Conservation (phyloP, 2,113 vertebrate genomes). For the Speoplatyrhinus poulsoni region DNA sequence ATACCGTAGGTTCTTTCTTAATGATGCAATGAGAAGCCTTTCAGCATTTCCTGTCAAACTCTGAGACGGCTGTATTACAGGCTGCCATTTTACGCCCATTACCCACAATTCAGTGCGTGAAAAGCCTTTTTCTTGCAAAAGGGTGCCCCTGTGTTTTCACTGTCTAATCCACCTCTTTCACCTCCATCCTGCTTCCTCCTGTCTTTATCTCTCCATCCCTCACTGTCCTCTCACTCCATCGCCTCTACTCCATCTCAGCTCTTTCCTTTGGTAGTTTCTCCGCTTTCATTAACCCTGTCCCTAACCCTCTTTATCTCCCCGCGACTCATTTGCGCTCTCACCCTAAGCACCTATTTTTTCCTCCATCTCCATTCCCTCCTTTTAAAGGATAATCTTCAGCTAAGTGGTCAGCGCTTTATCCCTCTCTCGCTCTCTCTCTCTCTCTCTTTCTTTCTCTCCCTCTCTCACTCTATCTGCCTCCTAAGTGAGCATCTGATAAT, state of each 20-base stretch:
- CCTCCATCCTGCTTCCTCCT: slow-evolving; percentile 67
- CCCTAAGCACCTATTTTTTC: slow-evolving; percentile 56
- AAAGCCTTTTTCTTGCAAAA: slow-evolving; percentile 25
- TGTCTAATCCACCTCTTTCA: slow-evolving; percentile 65
- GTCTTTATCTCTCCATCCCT: slow-evolving; percentile 31
- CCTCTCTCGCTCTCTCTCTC: neutral
- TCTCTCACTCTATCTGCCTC: slow-evolving; percentile 44
- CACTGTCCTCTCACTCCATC: slow-evolving; percentile 19
- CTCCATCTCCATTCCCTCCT: slow-evolving; percentile 62
- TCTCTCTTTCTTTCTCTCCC: slow-evolving; percentile 20
- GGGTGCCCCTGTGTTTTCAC: slow-evolving; percentile 57
- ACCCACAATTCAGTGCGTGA: slow-evolving; percentile 28
- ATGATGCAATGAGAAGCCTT: neutral
- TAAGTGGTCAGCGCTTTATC: slow-evolving; percentile 57
- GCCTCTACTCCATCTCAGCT: slow-evolving; percentile 36
- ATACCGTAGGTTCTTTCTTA: neutral
- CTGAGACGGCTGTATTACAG: neutral
- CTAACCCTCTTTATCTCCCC: slow-evolving; percentile 54
- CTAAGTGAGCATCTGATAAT: slow-evolving; percentile 70
- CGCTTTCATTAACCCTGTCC: slow-evolving; percentile 56
- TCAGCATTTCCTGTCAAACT: neutral
- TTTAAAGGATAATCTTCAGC: slow-evolving; percentile 74
- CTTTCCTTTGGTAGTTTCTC: slow-evolving; percentile 46
- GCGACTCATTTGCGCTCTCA: slow-evolving; percentile 57
- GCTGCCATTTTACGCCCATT: neutral